Evolutionary conservation across 92 coral and sea anemone genomes (phyloP).

Genomic region (Umimayanthus kanabou): DNA sequence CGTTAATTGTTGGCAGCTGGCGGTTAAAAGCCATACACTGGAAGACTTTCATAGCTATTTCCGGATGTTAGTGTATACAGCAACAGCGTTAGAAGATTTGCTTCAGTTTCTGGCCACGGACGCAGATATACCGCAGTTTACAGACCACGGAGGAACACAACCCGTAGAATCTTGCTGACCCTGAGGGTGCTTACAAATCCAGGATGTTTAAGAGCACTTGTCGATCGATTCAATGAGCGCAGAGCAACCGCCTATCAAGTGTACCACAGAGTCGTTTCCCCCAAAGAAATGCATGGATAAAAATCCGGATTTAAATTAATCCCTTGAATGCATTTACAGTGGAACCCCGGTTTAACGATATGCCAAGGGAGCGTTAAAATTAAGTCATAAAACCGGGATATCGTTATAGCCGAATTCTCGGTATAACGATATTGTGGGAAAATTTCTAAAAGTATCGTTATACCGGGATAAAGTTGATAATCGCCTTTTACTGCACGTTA

Average conservation of each 20-base stretch:
- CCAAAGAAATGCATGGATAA: too few relatives aligned
- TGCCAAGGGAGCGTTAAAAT: too few relatives aligned
- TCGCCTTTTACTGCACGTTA: too few relatives aligned
- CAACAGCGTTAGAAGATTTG: neutral
- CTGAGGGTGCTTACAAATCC: conserved; percentile 57
- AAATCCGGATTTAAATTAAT: too few relatives aligned
- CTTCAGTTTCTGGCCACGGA: neutral
- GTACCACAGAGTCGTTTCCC: neutral
- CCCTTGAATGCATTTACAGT: too few relatives aligned
- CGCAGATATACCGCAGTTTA: neutral
- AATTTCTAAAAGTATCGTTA: too few relatives aligned
- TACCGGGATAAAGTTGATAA: too few relatives aligned
- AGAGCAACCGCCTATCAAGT: conserved; percentile 45
- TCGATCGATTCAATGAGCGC: conserved; percentile 53
- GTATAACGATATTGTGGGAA: too few relatives aligned
- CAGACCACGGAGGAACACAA: conserved; percentile 41
- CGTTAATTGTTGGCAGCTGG: too few relatives aligned
- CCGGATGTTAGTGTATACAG: neutral
- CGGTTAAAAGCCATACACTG: neutral
- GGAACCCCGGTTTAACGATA: too few relatives aligned
- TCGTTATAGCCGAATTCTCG: too few relatives aligned
- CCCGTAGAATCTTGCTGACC: conserved; percentile 43
- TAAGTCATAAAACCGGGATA: too few relatives aligned
- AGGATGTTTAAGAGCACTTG: conserved; percentile 42
- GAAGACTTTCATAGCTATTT: conserved; percentile 3